Base-by-base conservation (phyloP, 2,888 invertebrate species). In the Bellardia bayeri region DNA sequence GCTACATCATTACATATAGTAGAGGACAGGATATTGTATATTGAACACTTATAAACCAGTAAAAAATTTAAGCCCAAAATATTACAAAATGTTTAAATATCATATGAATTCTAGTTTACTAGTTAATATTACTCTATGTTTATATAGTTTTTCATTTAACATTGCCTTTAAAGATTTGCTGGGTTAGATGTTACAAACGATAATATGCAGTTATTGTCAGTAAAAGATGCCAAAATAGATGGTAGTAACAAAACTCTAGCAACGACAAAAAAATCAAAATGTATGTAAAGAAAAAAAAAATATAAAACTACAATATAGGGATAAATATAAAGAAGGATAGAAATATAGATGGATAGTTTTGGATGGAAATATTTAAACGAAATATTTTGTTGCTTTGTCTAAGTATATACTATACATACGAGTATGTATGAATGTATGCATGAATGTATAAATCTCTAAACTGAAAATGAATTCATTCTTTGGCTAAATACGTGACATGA, bases 401-500 rank as follows among this genome's bases (percentile, higher is more conserved):
- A 56, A 33, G 78, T 49, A 78, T 3, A 40, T 6, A 33, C 33
- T n/a, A 33, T 16, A 33, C 42, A 42, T 64, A 42, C 64, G 23
- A 23, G 45, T 45, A 45, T 45, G 45, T 13, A 45, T 45, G 11
- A 4, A 45, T 66, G 14, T 23, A 16, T 3, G 23, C 4, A 23
- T 42, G 88, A 88, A 89, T 9, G 4, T 45, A 45, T 90, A 88
- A 89, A 81, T 61, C 75, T 61, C 76, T 86, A 89, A 89, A 90
- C 89, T 66, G 49, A 88, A 90, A 91, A 92, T 92, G 90, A 90
- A 91, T 91, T 91, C 89, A 90, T 90, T 90, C 78, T 82, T 79
- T 89, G 90, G 89, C 88, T 90, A 90, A 89, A 81, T 90, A 92
- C 92, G 92, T 92, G 92, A 90, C 90, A 89, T 87, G 86, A 90